Evolutionary conservation across 64 coral and sea anemone genomes (phyloP).

Genomic region (Pocillopora verrucosa): DNA sequence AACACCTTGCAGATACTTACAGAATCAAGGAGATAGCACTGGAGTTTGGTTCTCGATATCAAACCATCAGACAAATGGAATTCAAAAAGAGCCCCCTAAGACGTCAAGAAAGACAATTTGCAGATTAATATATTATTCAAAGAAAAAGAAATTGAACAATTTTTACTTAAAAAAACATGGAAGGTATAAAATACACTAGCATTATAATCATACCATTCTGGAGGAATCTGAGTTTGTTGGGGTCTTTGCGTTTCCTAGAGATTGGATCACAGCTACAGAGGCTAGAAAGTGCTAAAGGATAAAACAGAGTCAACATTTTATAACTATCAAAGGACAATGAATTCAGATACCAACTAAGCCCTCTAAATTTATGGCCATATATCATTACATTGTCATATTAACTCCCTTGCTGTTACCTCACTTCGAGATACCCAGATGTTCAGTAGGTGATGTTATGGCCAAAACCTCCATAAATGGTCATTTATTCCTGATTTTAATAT

Average conservation of each 20-base stretch:
- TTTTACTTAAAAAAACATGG: too few relatives aligned
- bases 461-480: too few relatives aligned
- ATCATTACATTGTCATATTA: too few relatives aligned
- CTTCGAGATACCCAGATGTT: too few relatives aligned
- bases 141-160: neutral
- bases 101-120: neutral
- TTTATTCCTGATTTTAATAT: too few relatives aligned
- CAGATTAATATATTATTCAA: neutral
- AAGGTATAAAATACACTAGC: too few relatives aligned
- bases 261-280: slow-evolving; percentile 66
- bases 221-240: slow-evolving; percentile 75
- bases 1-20: slow-evolving; percentile 32
- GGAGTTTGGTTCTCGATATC: slow-evolving; percentile 81
- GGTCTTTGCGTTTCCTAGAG: slow-evolving; percentile 67
- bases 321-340: neutral
- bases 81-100: slow-evolving; percentile 71
- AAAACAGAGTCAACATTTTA: neutral
- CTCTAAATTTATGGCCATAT: too few relatives aligned
- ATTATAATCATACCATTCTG: slow-evolving; percentile 54
- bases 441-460: too few relatives aligned
- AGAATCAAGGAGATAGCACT: slow-evolving; percentile 72
- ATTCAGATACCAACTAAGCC: neutral
- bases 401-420: too few relatives aligned
- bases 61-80: slow-evolving; percentile 75
- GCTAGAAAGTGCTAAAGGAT: slow-evolving; percentile 69